phyloP scores from a whole-genome alignment of 2,113 vertebrate species.

The Elachura formosa region DNA sequence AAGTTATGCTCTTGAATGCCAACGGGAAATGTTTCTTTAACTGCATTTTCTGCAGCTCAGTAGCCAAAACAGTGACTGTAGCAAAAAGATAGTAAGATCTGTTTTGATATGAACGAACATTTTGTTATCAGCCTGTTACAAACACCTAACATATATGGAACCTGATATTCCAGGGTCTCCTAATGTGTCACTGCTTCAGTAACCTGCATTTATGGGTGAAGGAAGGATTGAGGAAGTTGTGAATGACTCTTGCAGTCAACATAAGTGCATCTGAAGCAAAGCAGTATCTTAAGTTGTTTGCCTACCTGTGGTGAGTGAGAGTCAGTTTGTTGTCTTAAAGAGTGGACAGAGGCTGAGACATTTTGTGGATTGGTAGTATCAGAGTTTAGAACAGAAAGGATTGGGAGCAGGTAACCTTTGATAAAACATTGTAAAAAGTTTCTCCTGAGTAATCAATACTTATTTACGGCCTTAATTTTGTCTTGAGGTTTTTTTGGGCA shows the following conservation, averaged over 20 bases:
- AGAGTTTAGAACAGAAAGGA: not conserved
- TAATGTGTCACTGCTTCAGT: not conserved
- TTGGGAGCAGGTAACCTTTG: slow-evolving; percentile 19
- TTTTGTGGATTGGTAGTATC: not conserved
- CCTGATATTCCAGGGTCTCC: not conserved
- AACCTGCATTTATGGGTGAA: not conserved
- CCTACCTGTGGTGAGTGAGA: not conserved
- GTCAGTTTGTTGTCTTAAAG: not conserved
- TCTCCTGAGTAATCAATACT: slow-evolving; percentile 12
- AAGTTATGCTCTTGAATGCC: not conserved
- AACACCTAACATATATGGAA: not conserved
- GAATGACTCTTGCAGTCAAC: not conserved
- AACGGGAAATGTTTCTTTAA: not conserved
- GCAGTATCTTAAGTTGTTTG: not conserved
- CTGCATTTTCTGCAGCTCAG: not conserved
- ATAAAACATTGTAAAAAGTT: slow-evolving; percentile 17
- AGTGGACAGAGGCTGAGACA: not conserved
- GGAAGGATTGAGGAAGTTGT: not conserved
- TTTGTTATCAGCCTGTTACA: not conserved
- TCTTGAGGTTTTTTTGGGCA: not conserved
- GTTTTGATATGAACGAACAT: not conserved
- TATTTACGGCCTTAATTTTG: slow-evolving; percentile 52
- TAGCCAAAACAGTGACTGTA: not conserved
- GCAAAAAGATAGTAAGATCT: not conserved
- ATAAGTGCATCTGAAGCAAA: not conserved